Base-by-base conservation (phyloP, 2,888 invertebrate species). In the Bugula neritina region DNA sequence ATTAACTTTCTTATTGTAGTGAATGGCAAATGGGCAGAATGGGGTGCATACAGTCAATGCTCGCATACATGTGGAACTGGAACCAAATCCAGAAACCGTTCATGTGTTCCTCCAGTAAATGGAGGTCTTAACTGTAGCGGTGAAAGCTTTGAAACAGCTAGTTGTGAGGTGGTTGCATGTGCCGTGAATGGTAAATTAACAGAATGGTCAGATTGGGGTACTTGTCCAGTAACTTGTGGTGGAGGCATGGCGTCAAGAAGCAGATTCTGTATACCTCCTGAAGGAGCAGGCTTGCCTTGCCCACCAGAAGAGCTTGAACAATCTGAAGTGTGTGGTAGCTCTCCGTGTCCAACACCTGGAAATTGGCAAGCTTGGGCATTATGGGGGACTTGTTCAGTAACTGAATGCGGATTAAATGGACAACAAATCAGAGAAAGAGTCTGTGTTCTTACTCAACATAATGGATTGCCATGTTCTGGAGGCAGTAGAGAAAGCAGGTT, bases 201-300 rank as follows among this genome's bases (percentile, higher is more conserved):
- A 17, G 72, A 72, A 10, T 72, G 57, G 57, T 31, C 27, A 21
- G 13, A 54, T 10, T 72, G 72, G 72, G 29, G 34, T 27, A 2
- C 1, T 13, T 72, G 72, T 29, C 21, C 72, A 35, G 57, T n/a
- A 25, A 72, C 72, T 29, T 72, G 72, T 43, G 63, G 35, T 10
- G 43, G 63, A 13, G 71, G 71, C n/a, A 58, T 29, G 29, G 27
- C 23, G 21, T 23, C 35, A 13, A 72, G 72, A 57, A 72, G 35
- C 31, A 29, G 72, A 23, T 1, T 21, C 25, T 72, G 72, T 57
- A 35, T 34, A 23, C 43, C 29, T 1, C 72, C 72, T 23, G 23
- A 57, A 72, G 63, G 63, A 10, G 63, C 29, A 25, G 63, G 63
- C 10, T 10, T 10, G 5, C 63, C 63, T 29, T 63, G 63, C n/a